A percentile compares a stretch with the other conserved stretches of the same genome.
Conservation (phyloP, 2,888 invertebrate genomes). For the Aspidapion aeneum region DNA sequence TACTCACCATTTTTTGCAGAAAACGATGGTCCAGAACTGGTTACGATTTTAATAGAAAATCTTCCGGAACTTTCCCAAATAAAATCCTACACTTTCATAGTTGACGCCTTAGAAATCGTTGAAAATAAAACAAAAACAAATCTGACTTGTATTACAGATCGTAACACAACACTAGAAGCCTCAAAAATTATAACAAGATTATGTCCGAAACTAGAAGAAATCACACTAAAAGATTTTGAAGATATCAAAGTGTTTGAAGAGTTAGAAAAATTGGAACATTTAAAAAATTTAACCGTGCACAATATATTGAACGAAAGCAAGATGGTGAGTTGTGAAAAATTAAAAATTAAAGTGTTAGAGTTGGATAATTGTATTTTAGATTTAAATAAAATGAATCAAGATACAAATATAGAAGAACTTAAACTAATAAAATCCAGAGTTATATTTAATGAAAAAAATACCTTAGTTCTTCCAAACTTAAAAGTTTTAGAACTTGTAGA, state of each 20-base stretch:
- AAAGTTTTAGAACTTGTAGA: slow-evolving; percentile 18
- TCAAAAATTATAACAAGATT: slow-evolving; percentile 16
- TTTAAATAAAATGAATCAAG: not conserved
- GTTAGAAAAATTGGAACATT: slow-evolving; percentile 9
- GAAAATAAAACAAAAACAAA: slow-evolving; percentile 11
- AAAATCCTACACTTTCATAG: slow-evolving; percentile 14
- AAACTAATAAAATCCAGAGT: not conserved
- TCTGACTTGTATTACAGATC: slow-evolving; percentile 13
- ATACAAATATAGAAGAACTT: not conserved
- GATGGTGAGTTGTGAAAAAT: not conserved
- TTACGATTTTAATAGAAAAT: slow-evolving; percentile 9
- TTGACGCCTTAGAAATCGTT: slow-evolving; percentile 10
- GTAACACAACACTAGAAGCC: slow-evolving; percentile 2
- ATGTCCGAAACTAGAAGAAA: slow-evolving; percentile 17
- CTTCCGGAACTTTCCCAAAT: slow-evolving; percentile 20
- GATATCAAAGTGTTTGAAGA: slow-evolving; percentile 2
- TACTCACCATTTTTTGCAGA: not conserved
- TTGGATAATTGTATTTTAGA: not conserved
- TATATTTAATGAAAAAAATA: not conserved
- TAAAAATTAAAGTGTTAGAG: not conserved
- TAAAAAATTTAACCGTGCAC: slow-evolving; percentile 15
- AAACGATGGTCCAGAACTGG: slow-evolving; percentile 5
- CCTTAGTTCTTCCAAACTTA: slow-evolving; percentile 13
- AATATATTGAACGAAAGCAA: not conserved
- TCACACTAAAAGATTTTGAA: slow-evolving; percentile 16